Conservation (phyloP, 1,140 invertebrate species). For the Drosophila grimshawi region DNA sequence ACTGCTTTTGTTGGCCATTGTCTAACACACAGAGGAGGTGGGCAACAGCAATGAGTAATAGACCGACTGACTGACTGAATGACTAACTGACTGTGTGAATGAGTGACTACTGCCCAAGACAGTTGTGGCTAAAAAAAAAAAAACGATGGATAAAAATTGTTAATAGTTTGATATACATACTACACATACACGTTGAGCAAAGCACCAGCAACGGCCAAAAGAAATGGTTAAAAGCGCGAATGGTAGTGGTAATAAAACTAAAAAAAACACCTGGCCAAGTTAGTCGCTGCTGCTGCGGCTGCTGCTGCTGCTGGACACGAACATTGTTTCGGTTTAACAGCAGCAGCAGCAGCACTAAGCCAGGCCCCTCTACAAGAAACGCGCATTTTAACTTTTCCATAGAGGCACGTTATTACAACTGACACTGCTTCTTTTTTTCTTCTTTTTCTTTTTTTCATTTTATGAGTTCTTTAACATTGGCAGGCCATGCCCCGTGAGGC, state of each 20-base stretch:
- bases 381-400: conserved; percentile 12
- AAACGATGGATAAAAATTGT: conserved; percentile 44
- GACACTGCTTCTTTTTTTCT: conserved; percentile 26
- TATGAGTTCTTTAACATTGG: conserved; percentile 75
- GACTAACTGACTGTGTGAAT: neutral
- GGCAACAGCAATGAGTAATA: conserved; percentile 1
- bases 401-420: conserved; percentile 29
- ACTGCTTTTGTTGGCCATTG: conserved; percentile 68
- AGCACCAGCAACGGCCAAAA: conserved; percentile 51
- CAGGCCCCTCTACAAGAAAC: conserved; percentile 21
- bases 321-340: conserved; percentile 66
- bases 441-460: neutral
- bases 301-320: conserved; percentile 52
- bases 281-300: conserved; percentile 21
- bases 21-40: conserved; percentile 1
- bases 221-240: conserved; percentile 77
- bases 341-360: conserved; percentile 33
- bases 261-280: conserved; percentile 73
- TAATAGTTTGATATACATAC: conserved; percentile 59
- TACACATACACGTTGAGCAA: neutral
- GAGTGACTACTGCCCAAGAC: neutral
- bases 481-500: conserved; percentile 24
- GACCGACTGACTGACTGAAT: neutral
- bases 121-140: conserved; percentile 12
- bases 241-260: conserved; percentile 58